phyloP scores from a whole-genome alignment of 1,140 invertebrate species.

The Euwallacea fornicatus region DNA sequence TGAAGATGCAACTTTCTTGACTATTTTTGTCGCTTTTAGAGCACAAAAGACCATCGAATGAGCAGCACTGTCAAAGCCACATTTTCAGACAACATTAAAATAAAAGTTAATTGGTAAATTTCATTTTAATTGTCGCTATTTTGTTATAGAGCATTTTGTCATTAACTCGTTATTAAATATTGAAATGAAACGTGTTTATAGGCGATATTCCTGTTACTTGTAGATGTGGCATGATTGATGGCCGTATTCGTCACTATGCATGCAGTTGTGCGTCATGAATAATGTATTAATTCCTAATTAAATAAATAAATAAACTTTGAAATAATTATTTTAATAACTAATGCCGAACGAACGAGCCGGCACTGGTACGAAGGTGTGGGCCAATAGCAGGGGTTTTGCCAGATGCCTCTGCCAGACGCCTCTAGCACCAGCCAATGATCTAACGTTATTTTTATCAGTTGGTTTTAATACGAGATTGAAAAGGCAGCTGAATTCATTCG shows the following conservation, averaged over 20 bases:
- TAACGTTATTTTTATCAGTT: slow-evolving; percentile 43
- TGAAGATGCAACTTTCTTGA: too few relatives aligned
- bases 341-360: slow-evolving; percentile 27
- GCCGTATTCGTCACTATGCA: too few relatives aligned
- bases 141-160: too few relatives aligned
- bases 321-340: background rate
- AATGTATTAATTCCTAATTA: too few relatives aligned
- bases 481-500: slow-evolving; percentile 36
- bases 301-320: too few relatives aligned
- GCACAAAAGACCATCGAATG: slow-evolving; percentile 42
- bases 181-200: too few relatives aligned
- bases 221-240: too few relatives aligned
- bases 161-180: too few relatives aligned
- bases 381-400: slow-evolving; percentile 44
- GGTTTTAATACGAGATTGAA: slow-evolving; percentile 34
- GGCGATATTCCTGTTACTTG: too few relatives aligned
- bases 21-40: slow-evolving; percentile 44
- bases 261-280: too few relatives aligned
- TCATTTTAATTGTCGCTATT: too few relatives aligned
- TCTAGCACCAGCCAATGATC: slow-evolving; percentile 46
- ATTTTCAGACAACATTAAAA: slow-evolving; percentile 51
- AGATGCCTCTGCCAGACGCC: slow-evolving; percentile 52
- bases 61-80: slow-evolving; percentile 49
- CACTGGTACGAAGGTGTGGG: slow-evolving; percentile 13
- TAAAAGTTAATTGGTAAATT: slow-evolving; percentile 39